Base-by-base conservation (phyloP, 2,113 vertebrate species). In the Paratilapia polleni region DNA sequence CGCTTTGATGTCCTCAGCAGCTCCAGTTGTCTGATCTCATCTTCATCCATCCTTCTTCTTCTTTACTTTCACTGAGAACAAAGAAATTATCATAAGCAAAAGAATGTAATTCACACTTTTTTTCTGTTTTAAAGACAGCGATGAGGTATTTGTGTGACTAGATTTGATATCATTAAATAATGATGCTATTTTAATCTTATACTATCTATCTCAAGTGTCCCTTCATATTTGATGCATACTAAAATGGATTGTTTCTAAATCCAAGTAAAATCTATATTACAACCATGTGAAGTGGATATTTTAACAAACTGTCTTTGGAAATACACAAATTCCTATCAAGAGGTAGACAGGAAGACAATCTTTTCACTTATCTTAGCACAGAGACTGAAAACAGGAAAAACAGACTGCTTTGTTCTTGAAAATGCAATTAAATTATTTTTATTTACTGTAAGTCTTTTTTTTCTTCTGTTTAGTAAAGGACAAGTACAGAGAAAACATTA, bases 1-100 rank as follows among this genome's bases (percentile, higher is more conserved):
- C 1, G 26, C 85, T 88, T 77, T 85, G 47, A 84, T 87, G 78
- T 80, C 81, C 57, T 82, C 43, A 52, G 15, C 49, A 34, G 64
- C 57, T 66, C 41, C 63, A 57, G 20, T 8, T 86, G 78, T 92
- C 80, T 87, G 56, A 82, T 77, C 57, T 70, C 43, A 68, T 90
- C 78, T 77, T 84, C 64, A 17, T 78, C 77, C 15, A 8, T 64
- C 58, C 36, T 77, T n/a, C 57, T 54, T 85, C 64, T 15, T 62
- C 52, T 58, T 56, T 82, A 13, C 19, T 57, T 74, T 82, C 24
- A 78, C 78, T 24, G n/a, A 78, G 61, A 88, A 81, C 22, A 85
- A 78, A 85, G 28, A 81, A 56, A 83, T 81, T 3, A 76, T 62
- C 76, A 61, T 6, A 20, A 64, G 61, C 22, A 57, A 52, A 70